A percentile compares a stretch with the other conserved stretches of the same genome.
Conservation (phyloP, 2,113 vertebrate genomes). For the Machaerirhynchus nigripectus region DNA sequence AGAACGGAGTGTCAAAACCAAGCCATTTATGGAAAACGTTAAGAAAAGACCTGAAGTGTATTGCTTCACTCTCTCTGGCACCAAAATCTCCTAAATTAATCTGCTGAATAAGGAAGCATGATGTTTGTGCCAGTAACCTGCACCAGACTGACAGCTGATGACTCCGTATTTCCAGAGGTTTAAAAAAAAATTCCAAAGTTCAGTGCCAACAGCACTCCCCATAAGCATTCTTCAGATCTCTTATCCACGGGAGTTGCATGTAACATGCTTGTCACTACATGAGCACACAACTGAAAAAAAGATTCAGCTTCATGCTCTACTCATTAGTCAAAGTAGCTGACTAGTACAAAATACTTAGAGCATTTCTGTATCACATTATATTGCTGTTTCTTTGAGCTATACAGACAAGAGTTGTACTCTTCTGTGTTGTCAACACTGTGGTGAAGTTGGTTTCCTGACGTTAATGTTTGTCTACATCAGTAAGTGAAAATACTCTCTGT, state of each 20-base stretch:
- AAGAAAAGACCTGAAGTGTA: not conserved
- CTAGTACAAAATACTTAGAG: not conserved
- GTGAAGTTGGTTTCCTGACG: conserved; percentile 11
- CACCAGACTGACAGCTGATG: not conserved
- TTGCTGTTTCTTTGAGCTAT: not conserved
- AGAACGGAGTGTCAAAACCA: not conserved
- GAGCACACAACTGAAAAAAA: not conserved
- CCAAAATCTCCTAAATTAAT: not conserved
- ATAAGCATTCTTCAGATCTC: not conserved
- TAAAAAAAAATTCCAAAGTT: not conserved
- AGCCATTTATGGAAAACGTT: not conserved
- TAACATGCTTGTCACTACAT: not conserved
- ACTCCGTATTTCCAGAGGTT: not conserved
- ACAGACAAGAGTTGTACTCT: not conserved
- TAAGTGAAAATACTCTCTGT: not conserved
- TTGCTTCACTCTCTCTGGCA: not conserved
- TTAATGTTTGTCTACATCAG: not conserved
- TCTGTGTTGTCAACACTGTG: not conserved
- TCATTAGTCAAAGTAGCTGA: not conserved
- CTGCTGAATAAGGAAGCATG: not conserved
- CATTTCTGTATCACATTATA: not conserved
- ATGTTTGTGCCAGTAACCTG: not conserved
- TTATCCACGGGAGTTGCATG: not conserved
- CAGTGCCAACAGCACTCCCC: not conserved
- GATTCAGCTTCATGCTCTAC: not conserved